These are phyloP conservation scores for Mormoops blainvillei DNA, from an alignment of 2,113 vertebrate species.

Conservation along the genomic window DNA sequence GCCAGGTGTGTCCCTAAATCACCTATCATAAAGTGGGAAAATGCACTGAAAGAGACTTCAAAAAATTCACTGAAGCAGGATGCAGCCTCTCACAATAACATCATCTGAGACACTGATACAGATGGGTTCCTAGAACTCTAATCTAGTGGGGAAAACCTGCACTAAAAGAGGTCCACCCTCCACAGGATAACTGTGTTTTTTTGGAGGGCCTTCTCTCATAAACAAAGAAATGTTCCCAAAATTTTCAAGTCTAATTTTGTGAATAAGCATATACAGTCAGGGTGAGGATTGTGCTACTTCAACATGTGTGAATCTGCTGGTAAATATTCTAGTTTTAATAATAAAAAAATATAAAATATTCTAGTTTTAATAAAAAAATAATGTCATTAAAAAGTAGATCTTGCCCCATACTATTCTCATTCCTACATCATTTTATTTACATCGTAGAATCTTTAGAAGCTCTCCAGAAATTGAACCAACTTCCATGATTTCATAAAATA, in stretches of 20 bases:
- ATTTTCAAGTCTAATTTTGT: background rate
- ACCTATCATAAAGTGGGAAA: no score
- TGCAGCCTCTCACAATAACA: no score
- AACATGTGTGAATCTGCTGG: background rate
- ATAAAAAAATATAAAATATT: background rate
- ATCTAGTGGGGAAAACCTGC: no score
- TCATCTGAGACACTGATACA: no score
- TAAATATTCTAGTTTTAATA: background rate
- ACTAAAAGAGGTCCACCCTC: no score
- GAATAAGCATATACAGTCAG: background rate
- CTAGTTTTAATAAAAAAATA: background rate
- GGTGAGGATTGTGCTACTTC: background rate
- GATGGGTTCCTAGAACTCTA: no score
- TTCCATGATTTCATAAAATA: background rate
- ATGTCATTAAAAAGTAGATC: background rate
- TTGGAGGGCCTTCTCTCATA: background rate
- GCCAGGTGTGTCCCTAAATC: no score
- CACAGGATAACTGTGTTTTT: no score
- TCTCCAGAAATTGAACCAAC: constrained; percentile 8
- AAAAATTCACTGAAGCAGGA: no score
- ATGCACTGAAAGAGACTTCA: no score
- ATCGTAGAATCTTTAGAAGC: background rate
- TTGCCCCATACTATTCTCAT: background rate
- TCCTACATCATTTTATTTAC: background rate
- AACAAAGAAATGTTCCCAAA: background rate